Conservation (phyloP, 2,113 vertebrate species). For the Tetrax tetrax region DNA sequence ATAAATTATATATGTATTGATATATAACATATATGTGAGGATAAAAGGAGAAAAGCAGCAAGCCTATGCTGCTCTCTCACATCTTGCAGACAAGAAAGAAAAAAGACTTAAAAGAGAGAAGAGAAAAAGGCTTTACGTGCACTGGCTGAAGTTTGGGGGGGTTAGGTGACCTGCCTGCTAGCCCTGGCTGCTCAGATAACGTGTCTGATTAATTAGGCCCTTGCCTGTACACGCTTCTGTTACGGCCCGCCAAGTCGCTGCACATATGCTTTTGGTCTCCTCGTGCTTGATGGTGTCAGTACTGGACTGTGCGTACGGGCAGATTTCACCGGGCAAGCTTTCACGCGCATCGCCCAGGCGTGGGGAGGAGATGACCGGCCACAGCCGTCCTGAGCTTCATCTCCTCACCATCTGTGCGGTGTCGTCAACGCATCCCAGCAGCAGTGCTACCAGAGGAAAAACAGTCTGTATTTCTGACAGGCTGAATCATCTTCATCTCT, state of each 20-base stretch:
- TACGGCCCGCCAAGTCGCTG: neutral
- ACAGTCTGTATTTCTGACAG: neutral
- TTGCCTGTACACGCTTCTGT: neutral
- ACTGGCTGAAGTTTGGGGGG: neutral
- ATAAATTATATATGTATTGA: constrained; percentile 40
- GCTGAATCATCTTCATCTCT: neutral
- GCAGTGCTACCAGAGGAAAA: neutral
- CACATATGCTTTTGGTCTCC: neutral
- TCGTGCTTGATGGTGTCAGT: neutral
- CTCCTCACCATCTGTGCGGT: neutral
- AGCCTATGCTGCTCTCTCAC: neutral
- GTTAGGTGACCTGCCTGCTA: neutral
- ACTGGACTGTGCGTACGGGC: fast-evolving
- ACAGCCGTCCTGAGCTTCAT: neutral
- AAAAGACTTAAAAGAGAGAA: neutral
- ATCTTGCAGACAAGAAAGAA: neutral
- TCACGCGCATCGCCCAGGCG: neutral
- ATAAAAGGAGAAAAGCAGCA: neutral
- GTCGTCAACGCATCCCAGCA: neutral
- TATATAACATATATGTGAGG: neutral
- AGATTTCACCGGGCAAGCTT: neutral
- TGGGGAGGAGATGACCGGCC: neutral
- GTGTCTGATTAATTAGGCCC: neutral
- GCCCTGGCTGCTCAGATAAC: neutral
- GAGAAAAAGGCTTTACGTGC: neutral